phyloP scores from a whole-genome alignment of 2,797 vertebrate genomes.

The Sardinella longiceps region DNA sequence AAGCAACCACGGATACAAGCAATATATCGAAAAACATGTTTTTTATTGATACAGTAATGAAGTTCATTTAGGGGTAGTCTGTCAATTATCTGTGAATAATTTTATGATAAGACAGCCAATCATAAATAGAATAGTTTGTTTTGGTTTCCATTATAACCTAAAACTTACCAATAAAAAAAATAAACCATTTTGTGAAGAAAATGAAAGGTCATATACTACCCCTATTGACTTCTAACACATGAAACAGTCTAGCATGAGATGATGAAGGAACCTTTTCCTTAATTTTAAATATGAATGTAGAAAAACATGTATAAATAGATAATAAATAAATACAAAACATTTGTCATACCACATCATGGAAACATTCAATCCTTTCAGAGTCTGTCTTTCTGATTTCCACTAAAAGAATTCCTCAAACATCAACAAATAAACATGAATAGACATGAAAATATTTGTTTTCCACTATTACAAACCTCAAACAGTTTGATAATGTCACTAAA shows the following conservation, averaged over 20 bases:
- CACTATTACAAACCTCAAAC: not conserved
- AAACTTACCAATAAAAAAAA: not conserved
- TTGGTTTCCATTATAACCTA: slow-evolving; percentile 6
- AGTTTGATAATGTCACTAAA: not conserved
- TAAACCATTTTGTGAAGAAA: not conserved
- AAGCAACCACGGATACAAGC: not conserved
- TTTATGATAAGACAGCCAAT: not conserved
- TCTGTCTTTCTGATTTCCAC: not conserved
- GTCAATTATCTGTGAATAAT: not conserved
- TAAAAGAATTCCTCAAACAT: not conserved
- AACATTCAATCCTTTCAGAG: not conserved
- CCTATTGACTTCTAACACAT: not conserved
- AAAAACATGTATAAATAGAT: slow-evolving; percentile 37
- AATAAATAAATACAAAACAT: slow-evolving; percentile 44
- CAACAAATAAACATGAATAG: not conserved
- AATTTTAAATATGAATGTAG: slow-evolving; percentile 28
- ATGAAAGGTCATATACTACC: not conserved
- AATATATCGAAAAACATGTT: not conserved
- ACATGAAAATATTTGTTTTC: slow-evolving; percentile 1
- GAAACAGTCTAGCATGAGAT: not conserved
- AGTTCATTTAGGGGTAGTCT: not conserved
- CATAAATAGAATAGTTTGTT: not conserved
- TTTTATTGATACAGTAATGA: not conserved
- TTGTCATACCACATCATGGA: slow-evolving; percentile 2
- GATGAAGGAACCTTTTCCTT: not conserved